A percentile compares a stretch with the other conserved stretches of the same genome.
phyloP scores from a whole-genome alignment of 2,888 invertebrate genomes.

The Hybos culiciformis region DNA sequence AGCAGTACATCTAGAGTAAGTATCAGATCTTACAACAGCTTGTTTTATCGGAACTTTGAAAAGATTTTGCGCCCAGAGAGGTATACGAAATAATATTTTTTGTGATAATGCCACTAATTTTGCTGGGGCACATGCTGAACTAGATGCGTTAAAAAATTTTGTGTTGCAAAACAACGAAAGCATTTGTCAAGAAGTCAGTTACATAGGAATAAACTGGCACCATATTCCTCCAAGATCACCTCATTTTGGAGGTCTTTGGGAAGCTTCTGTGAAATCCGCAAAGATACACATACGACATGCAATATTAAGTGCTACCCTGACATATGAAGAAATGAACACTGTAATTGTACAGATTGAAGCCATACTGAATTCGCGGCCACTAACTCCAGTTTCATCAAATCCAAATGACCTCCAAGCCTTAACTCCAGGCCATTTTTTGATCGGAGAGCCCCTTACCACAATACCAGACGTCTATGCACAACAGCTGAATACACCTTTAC shows the following conservation, averaged over 20 bases:
- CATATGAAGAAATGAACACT: constrained; percentile 6
- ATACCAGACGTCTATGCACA: neutral
- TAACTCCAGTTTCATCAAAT: too few relatives aligned
- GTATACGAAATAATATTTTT: constrained; percentile 5
- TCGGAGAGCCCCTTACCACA: constrained; percentile 3
- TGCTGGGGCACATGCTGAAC: constrained; percentile 6
- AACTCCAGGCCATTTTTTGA: constrained; percentile 1
- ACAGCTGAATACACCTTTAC: too few relatives aligned
- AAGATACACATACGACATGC: neutral
- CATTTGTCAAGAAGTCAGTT: neutral
- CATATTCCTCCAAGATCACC: constrained; percentile 3
- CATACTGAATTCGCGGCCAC: neutral
- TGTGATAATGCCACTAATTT: constrained; percentile 11
- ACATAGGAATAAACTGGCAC: neutral
- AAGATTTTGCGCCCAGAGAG: constrained; percentile 7
- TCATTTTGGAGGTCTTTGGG: constrained; percentile 1
- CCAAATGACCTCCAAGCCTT: neutral
- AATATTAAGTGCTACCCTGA: neutral
- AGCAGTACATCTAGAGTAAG: constrained; percentile 10
- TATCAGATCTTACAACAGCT: constrained; percentile 3
- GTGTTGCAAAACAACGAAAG: too few relatives aligned
- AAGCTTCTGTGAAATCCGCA: constrained; percentile 3
- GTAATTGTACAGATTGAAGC: neutral
- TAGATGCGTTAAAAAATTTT: neutral
- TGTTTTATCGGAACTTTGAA: constrained; percentile 6